Conservation (phyloP, 1,140 invertebrate species). For the Harlomillsia oculata region DNA sequence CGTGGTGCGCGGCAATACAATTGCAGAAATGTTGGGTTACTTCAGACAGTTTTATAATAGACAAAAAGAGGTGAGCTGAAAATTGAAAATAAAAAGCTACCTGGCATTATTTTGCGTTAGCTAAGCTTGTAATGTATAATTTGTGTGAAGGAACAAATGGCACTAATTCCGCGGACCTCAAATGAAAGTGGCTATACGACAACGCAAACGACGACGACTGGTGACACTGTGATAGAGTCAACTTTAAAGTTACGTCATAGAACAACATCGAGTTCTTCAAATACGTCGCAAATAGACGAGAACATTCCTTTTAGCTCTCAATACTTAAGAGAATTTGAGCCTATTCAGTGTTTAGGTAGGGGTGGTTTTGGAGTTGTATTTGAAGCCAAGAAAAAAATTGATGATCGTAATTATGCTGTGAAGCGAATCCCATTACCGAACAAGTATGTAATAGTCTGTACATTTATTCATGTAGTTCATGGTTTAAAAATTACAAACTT, state of each 20-base stretch:
- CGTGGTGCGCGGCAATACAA: constrained; percentile 12
- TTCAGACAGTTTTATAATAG: constrained; percentile 10
- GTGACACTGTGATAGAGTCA: no score
- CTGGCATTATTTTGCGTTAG: no score
- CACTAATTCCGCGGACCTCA: no score
- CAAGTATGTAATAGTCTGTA: constrained; percentile 42
- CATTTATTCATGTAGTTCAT: background rate
- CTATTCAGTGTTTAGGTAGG: constrained; percentile 69
- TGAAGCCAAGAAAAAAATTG: constrained; percentile 87
- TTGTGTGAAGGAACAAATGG: no score
- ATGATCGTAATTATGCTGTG: constrained; percentile 88
- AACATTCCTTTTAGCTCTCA: constrained; percentile 48
- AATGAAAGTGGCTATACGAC: no score
- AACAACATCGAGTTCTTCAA: constrained; percentile 27
- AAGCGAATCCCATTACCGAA: constrained; percentile 84
- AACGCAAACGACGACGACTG: background rate
- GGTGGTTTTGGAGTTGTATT: constrained; percentile 98
- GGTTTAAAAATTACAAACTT: background rate
- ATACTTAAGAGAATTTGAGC: constrained; percentile 78
- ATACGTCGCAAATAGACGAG: constrained; percentile 9
- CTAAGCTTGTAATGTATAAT: no score
- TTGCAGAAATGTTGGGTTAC: constrained; percentile 17
- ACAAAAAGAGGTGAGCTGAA: no score
- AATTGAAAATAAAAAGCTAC: no score
- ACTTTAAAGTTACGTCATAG: no score